A percentile compares a stretch with the other conserved stretches of the same genome.
These are phyloP conservation scores for Mythimna albipuncta DNA, from an alignment of 2,888 invertebrate genomes.

Conservation along the genomic window DNA sequence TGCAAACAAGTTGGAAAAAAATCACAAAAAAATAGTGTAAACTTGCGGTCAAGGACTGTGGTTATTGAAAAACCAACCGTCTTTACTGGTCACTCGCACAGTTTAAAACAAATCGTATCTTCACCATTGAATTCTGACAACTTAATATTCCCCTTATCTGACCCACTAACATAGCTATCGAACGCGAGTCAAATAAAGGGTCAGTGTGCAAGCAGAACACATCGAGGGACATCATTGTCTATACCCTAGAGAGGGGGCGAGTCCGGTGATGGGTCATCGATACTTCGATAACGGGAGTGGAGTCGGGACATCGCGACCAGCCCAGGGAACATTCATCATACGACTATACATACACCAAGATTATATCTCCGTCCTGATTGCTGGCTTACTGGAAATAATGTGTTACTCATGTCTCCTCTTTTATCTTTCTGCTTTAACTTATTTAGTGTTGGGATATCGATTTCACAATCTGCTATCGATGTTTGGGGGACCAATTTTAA, in stretches of 20 bases:
- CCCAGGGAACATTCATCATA: constrained; percentile 66
- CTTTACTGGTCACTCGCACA: neutral
- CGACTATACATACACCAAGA: constrained; percentile 67
- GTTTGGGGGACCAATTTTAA: neutral
- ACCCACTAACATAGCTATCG: constrained; percentile 36
- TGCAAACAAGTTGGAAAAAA: no score
- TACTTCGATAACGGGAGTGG: constrained; percentile 27
- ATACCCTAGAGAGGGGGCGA: constrained; percentile 28
- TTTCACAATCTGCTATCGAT: constrained; percentile 15
- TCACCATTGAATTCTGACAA: constrained; percentile 2
- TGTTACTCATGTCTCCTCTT: constrained; percentile 73
- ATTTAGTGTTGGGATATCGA: constrained; percentile 27
- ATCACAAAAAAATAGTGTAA: no score
- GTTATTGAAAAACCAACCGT: no score
- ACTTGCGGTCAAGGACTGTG: no score
- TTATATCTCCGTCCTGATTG: constrained; percentile 79
- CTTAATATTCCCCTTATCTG: constrained; percentile 20
- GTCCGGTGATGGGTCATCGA: constrained; percentile 22
- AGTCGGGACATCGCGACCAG: constrained; percentile 10
- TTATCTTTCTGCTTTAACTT: constrained; percentile 47
- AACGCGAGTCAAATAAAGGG: constrained; percentile 42
- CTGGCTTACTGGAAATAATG: constrained; percentile 79
- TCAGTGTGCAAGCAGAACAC: constrained; percentile 41
- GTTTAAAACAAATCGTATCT: neutral
- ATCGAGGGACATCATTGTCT: constrained; percentile 24